phyloP scores from a whole-genome alignment of 2,113 vertebrate genomes.

The Muntiacus reevesi region DNA sequence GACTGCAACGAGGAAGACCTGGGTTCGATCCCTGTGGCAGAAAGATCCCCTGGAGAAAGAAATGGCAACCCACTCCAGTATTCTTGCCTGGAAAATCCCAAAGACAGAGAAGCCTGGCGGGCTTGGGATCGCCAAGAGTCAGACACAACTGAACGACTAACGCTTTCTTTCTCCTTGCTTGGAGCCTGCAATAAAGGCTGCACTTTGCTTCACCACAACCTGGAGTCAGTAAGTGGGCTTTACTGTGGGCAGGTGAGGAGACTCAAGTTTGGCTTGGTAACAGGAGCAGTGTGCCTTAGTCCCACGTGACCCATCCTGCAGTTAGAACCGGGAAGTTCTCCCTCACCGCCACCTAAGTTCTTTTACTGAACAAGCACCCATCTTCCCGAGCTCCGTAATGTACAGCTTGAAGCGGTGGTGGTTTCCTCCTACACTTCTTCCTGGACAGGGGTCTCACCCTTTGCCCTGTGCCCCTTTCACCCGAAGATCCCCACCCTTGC shows the following conservation, averaged over 20 bases:
- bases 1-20: not conserved
- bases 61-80: not conserved
- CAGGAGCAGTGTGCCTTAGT: not conserved
- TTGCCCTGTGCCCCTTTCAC: not conserved
- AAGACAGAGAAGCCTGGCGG: not conserved
- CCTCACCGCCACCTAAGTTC: not conserved
- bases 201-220: not conserved
- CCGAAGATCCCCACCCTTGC: not conserved
- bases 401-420: rapidly evolving
- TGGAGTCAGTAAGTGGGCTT: not conserved
- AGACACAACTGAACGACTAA: not conserved
- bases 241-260: not conserved
- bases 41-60: not conserved
- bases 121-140: not conserved
- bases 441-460: not conserved
- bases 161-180: not conserved
- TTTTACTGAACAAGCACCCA: not conserved
- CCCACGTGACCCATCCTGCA: not conserved
- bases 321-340: not conserved
- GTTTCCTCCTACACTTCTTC: not conserved
- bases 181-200: not conserved
- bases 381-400: not conserved
- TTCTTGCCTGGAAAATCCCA: not conserved
- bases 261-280: not conserved
- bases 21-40: not conserved